A percentile compares a stretch with the other conserved stretches of the same genome.
Evolutionary conservation across 2,113 vertebrate species (phyloP).

Genomic region (Butastur rufipennis): DNA sequence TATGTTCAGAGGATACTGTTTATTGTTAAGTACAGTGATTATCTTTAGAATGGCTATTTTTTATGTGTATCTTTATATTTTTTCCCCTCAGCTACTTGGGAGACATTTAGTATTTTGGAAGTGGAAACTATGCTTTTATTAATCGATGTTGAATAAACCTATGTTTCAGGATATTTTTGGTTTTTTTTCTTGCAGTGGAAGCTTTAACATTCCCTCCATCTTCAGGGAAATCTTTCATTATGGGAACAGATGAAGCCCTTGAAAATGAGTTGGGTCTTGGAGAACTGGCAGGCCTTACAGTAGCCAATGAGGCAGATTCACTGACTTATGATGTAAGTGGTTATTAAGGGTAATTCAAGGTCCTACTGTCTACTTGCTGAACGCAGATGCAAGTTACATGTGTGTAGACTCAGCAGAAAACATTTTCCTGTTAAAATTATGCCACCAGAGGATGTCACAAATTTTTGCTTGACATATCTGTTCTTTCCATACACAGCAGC

Average conservation of each 20-base stretch:
- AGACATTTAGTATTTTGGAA: background rate
- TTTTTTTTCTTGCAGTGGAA: constrained; percentile 81
- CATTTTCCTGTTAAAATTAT: background rate
- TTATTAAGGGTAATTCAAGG: background rate
- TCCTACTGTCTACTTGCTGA: background rate
- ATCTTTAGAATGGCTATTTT: background rate
- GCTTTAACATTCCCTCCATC: constrained; percentile 94
- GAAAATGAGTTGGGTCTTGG: constrained; percentile 94
- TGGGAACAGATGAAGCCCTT: constrained; percentile 91
- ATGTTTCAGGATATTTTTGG: background rate
- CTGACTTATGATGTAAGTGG: constrained; percentile 91
- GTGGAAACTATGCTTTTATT: background rate
- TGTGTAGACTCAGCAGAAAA: background rate
- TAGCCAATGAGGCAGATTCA: constrained; percentile 96
- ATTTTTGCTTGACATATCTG: background rate
- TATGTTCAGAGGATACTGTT: background rate
- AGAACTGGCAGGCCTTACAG: constrained; percentile 94
- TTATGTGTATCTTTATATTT: background rate
- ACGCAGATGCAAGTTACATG: background rate
- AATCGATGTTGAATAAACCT: background rate
- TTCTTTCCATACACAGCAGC: background rate
- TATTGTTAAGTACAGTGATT: background rate
- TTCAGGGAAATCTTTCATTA: constrained; percentile 95
- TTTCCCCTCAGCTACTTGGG: background rate
- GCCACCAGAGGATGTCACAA: background rate